Conservation (phyloP, 1,140 invertebrate genomes). For the Oryctes rhinoceros region DNA sequence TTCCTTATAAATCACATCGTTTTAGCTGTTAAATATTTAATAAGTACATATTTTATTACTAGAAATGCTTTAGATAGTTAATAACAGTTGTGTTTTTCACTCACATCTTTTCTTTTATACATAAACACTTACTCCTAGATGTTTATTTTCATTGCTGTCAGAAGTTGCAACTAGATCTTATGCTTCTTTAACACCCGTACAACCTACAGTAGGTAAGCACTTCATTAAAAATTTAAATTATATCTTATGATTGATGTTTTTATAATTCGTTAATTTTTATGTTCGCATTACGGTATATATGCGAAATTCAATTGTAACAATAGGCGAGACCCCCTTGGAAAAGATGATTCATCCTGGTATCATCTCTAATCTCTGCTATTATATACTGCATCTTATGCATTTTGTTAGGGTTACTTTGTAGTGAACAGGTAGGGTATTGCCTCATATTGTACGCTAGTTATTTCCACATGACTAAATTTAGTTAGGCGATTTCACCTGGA, state of each 20-base stretch:
- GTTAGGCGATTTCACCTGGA: constrained; percentile 35
- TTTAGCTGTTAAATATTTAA: not conserved
- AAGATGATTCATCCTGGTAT: constrained; percentile 28
- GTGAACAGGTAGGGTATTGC: constrained; percentile 43
- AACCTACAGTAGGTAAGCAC: constrained; percentile 59
- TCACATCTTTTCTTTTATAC: not conserved
- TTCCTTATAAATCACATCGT: not conserved
- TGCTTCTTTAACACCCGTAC: constrained; percentile 60
- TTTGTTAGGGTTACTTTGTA: constrained; percentile 40
- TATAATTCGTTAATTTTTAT: not conserved
- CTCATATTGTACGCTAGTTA: constrained; percentile 45
- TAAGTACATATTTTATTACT: not conserved
- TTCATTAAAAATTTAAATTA: constrained; percentile 1
- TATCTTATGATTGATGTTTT: not conserved
- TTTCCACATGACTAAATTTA: constrained; percentile 44
- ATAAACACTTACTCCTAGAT: constrained; percentile 22
- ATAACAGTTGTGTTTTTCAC: not conserved
- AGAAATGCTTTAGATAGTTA: too few species aligned
- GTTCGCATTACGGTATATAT: not conserved
- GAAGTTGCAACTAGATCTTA: constrained; percentile 59
- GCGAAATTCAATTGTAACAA: not conserved
- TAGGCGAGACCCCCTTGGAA: not conserved
- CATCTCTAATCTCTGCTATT: constrained; percentile 37
- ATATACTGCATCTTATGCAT: constrained; percentile 38
- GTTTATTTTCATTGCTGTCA: constrained; percentile 51